phyloP scores from a whole-genome alignment of 2,797 vertebrate species.

The Micropoecilia bifurca region DNA sequence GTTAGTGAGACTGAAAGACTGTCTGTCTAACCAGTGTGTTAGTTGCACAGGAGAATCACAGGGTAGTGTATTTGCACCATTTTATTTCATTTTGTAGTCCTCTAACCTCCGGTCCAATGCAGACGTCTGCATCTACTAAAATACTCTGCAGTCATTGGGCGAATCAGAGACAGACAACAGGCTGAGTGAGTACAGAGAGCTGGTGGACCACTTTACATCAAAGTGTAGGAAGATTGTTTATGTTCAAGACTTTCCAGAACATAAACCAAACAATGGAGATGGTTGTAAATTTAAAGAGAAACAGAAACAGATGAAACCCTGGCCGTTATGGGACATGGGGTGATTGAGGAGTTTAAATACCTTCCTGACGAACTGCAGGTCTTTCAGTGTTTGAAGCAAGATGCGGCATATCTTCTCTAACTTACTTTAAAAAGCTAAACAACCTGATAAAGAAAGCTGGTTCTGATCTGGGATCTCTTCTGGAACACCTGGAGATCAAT shows the following conservation, averaged over 20 bases:
- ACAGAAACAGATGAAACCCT: background rate
- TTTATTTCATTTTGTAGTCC: background rate
- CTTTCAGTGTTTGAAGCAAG: background rate
- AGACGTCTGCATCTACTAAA: background rate
- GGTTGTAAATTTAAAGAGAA: no score
- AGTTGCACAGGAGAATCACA: no score
- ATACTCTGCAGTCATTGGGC: background rate
- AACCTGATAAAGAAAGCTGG: background rate
- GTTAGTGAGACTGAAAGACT: no score
- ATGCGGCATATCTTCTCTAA: background rate
- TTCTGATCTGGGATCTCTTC: background rate
- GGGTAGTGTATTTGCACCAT: background rate
- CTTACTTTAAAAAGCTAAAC: background rate
- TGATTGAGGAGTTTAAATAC: background rate
- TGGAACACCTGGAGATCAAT: background rate
- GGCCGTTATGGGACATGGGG: background rate
- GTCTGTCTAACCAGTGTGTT: no score
- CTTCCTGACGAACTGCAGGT: background rate
- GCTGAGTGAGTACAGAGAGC: background rate
- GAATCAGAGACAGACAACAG: background rate
- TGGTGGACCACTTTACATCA: background rate
- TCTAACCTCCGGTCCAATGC: background rate
- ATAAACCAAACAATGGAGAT: background rate
- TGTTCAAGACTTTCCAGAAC: background rate
- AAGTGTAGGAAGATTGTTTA: background rate